Evolutionary conservation across 2,888 invertebrate genomes (phyloP), one percentile per base, ranked within the genome.

Genomic region (Cantharis flavilabris): DNA sequence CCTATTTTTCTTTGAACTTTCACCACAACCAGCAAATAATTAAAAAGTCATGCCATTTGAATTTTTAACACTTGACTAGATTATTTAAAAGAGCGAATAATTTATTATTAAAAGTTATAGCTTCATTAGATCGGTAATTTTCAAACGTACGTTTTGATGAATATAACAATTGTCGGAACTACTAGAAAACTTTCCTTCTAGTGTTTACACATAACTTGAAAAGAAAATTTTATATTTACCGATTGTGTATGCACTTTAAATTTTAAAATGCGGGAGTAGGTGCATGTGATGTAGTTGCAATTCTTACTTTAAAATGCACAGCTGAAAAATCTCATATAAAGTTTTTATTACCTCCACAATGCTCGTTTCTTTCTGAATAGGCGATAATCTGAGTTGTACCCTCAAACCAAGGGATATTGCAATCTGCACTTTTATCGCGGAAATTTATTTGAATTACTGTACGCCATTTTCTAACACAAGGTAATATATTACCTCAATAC

Each of bases 271-370:
- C 65, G 20, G 20, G 26, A 26, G 65, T 67, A 67, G 23, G n/a
- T 67, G n/a, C 65, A 20, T 67, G 11, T 26, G 20, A 26, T 69
- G 49, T 28, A 76, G 33, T 26, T 63, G 69, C 71, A 72, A 64
- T 69, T 62, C 64, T 62, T 69, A 69, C 23, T 77, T 74, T 71
- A 69, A 74, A 77, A 77, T 77, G 77, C 74, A 74, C 72, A 71
- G 28, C 20, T 33, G 71, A 49, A 76, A 72, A 73, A 76, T 78
- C 79, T 73, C 76, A 74, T 76, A 79, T 79, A 79, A 78, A 79
- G 72, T 79, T 79, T 49, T 79, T 79, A 79, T 79, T 79, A 69
- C 62, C 70, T 70, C 70, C 69, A 76, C 73, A 76, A 72, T 70
- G 79, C 70, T 11, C 72, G 74, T 75, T 75, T 75, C 72, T 72